phyloP scores from a whole-genome alignment of 2,888 invertebrate genomes.

The Drosophila lutescens region DNA sequence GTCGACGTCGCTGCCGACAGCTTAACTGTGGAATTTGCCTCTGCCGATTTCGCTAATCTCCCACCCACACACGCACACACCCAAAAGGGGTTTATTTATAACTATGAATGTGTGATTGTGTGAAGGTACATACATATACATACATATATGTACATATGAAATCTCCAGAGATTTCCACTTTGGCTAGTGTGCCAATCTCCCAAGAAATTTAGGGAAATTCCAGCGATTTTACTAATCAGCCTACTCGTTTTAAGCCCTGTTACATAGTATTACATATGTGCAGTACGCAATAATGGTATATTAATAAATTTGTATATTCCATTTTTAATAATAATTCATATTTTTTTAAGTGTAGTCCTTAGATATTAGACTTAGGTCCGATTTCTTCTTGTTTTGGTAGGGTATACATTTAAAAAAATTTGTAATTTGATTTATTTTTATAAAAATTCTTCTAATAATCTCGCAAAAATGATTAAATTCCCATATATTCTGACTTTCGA shows the following conservation, averaged over 20 bases:
- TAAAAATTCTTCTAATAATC: neutral
- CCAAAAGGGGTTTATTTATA: conserved; percentile 8
- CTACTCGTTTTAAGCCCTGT: no score
- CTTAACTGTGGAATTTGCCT: conserved; percentile 55
- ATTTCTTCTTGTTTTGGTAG: no score
- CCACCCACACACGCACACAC: conserved; percentile 7
- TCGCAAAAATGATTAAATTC: neutral
- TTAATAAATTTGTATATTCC: no score
- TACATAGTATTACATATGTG: neutral
- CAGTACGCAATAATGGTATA: no score
- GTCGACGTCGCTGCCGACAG: conserved; percentile 26
- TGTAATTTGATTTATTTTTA: neutral
- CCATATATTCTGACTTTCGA: neutral
- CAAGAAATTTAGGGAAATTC: neutral
- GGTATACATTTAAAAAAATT: no score
- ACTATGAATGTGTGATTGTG: neutral
- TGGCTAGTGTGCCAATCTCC: neutral
- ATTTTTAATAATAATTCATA: no score
- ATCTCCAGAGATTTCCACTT: conserved; percentile 15
- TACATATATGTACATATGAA: neutral
- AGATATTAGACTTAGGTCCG: no score
- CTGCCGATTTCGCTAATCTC: conserved; percentile 67
- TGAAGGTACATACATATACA: neutral
- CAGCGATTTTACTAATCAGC: neutral
- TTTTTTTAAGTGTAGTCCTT: no score